phyloP scores from a whole-genome alignment of 2,888 invertebrate species.

The Tachina grossa region DNA sequence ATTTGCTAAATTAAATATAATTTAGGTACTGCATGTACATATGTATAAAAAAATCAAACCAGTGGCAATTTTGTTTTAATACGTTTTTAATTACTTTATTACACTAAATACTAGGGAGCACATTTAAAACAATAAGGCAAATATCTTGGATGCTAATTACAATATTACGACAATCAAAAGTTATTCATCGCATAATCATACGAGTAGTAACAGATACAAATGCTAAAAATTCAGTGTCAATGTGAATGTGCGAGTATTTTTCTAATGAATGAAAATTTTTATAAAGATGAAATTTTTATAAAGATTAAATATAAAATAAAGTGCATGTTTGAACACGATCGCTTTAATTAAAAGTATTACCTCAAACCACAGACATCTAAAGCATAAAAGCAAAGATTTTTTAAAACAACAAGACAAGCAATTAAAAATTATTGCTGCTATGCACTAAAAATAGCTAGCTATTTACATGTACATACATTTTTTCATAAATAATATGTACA shows the following conservation, averaged over 20 bases:
- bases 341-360: conserved; percentile 40
- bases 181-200: conserved; percentile 11
- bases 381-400: conserved; percentile 48
- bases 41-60: neutral
- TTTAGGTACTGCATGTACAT: too few species aligned
- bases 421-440: conserved; percentile 9
- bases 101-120: conserved; percentile 5
- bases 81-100: conserved; percentile 42
- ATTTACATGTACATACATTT: neutral
- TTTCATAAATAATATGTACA: neutral
- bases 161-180: conserved; percentile 15
- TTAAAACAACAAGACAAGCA: neutral
- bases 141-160: conserved; percentile 17
- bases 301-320: conserved; percentile 39
- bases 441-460: too few species aligned
- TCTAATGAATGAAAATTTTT: conserved; percentile 27
- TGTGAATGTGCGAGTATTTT: conserved; percentile 39
- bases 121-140: conserved; percentile 29
- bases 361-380: conserved; percentile 19
- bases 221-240: conserved; percentile 46
- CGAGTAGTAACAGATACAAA: conserved; percentile 2
- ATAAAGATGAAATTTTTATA: conserved; percentile 32
- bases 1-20: too few species aligned
- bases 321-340: conserved; percentile 6
- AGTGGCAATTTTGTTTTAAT: conserved; percentile 9